phyloP scores from a whole-genome alignment of 2,113 vertebrate species.

The Daphoenositta chrysoptera region DNA sequence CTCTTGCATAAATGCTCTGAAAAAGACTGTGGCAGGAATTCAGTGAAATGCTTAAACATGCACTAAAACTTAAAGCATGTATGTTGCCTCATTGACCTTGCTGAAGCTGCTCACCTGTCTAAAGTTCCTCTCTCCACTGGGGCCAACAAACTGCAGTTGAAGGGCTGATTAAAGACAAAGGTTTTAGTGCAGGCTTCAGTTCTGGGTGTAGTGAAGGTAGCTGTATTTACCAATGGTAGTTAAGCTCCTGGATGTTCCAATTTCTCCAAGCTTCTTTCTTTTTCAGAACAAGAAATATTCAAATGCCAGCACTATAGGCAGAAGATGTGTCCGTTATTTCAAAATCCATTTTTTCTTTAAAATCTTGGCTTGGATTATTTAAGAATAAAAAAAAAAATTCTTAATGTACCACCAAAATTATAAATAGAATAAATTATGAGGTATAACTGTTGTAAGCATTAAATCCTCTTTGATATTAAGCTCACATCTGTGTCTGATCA shows the following conservation, averaged over 20 bases:
- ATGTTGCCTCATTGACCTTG: not conserved
- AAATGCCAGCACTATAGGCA: not conserved
- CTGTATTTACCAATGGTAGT: not conserved
- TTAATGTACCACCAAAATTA: not conserved
- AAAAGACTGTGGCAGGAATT: not conserved
- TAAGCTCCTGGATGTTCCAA: not conserved
- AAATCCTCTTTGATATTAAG: constrained; percentile 36
- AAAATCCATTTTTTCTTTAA: not conserved
- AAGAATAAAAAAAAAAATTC: not conserved
- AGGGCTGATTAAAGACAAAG: not conserved
- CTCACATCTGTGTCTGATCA: constrained; percentile 51
- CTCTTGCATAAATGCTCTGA: not conserved
- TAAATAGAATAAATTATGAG: constrained; percentile 14
- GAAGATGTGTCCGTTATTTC: not conserved
- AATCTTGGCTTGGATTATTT: not conserved
- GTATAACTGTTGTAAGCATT: not conserved
- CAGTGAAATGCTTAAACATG: not conserved
- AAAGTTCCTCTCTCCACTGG: not conserved
- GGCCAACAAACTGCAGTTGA: not conserved
- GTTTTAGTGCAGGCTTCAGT: not conserved
- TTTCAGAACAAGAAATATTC: not conserved
- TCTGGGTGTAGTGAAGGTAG: not conserved
- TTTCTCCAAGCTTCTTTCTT: not conserved
- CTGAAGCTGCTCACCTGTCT: not conserved
- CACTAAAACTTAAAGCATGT: not conserved